These are phyloP conservation scores for Neogobius melanostomus DNA, from an alignment of 2,113 vertebrate genomes.

Conservation along the genomic window DNA sequence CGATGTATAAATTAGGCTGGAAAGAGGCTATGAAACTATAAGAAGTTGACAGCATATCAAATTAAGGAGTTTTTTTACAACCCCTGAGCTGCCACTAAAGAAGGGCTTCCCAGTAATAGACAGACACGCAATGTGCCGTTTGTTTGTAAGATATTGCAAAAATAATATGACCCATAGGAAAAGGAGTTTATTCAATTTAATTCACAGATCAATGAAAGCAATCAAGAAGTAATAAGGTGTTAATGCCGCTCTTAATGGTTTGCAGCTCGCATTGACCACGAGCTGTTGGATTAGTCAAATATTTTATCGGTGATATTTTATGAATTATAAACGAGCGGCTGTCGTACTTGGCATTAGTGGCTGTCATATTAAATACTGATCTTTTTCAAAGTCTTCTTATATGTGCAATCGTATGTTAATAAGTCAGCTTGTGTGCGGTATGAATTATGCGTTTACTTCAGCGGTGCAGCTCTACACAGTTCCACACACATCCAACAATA, in stretches of 20 bases:
- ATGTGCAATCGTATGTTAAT: background rate
- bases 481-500: background rate
- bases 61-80: constrained; percentile 34
- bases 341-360: background rate
- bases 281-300: background rate
- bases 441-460: background rate
- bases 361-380: background rate
- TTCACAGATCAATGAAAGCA: constrained; percentile 2
- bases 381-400: background rate
- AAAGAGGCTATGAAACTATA: constrained; percentile 53
- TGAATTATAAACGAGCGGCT: background rate
- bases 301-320: background rate
- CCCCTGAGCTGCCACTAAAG: background rate
- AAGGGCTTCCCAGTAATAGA: background rate
- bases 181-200: background rate
- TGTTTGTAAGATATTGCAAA: background rate
- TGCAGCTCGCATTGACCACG: background rate
- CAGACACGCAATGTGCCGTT: background rate
- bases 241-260: constrained; percentile 1
- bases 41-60: constrained; percentile 37
- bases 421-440: background rate
- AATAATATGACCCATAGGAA: constrained; percentile 4
- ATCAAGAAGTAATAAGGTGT: constrained; percentile 5
- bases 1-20: constrained; percentile 50
- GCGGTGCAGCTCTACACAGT: background rate